phyloP scores from a whole-genome alignment of 2,888 invertebrate species.

The Ashinkailepas kermadecensis region DNA sequence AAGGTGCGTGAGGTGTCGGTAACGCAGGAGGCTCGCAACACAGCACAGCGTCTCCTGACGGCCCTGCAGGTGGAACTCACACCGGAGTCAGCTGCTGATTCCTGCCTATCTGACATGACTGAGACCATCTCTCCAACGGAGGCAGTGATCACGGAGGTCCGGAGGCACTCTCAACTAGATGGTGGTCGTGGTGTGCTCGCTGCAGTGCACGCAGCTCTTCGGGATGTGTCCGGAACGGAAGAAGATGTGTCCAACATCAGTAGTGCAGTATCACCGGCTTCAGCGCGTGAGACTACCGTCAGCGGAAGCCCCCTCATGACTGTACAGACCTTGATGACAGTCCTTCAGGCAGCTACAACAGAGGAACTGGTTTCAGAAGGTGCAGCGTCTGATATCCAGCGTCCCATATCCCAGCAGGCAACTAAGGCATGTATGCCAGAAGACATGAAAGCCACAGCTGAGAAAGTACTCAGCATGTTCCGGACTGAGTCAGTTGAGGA shows the following conservation, averaged over 20 bases:
- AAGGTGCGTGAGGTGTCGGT: neutral
- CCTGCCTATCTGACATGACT: neutral
- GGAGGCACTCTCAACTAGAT: too few species aligned
- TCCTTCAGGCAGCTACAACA: neutral
- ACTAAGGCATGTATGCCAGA: neutral
- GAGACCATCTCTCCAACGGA: neutral
- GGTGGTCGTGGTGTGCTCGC: neutral
- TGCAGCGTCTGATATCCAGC: neutral
- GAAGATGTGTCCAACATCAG: neutral
- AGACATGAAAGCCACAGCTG: neutral
- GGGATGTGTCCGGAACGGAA: neutral
- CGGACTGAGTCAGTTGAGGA: neutral
- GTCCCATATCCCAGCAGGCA: neutral
- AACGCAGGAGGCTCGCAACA: neutral
- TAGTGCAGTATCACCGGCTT: neutral
- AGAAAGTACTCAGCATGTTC: neutral
- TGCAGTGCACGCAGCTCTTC: neutral
- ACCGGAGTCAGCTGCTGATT: neutral
- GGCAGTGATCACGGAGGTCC: neutral
- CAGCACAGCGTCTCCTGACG: neutral
- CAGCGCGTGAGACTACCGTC: neutral
- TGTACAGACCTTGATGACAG: neutral
- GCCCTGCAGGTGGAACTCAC: neutral
- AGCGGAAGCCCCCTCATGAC: neutral
- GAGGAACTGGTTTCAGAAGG: neutral